Evolutionary conservation across 2,113 vertebrate species (phyloP), one percentile per base, ranked within the genome.

Genomic region (Cottus gobio): DNA sequence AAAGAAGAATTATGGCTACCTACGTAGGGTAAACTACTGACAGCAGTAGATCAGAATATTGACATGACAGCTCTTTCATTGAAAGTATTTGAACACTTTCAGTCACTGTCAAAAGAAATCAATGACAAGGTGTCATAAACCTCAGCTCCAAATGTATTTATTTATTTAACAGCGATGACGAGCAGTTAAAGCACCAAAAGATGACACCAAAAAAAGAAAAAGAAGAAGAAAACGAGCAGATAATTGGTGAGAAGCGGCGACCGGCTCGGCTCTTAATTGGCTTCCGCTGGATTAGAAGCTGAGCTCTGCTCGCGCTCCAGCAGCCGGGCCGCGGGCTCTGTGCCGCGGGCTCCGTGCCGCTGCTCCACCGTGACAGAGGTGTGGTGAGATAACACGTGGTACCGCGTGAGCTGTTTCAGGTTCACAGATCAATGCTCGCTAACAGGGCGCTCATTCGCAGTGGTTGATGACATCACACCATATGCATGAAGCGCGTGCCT

Each of bases 221-320:
- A 37, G 36, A 37, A 37, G 36, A 37, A 22, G 37, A 46, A 50
- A 69, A 70, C 48, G 70, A 48, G 56, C 44, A 22, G 66, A 46
- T 76, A 70, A 70, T 75, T 82, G 65, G 48, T 28, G 58, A 48
- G 65, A 34, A 57, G 66, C 58, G 63, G 79, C 3, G 48, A 75
- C 46, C 72, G 44, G 57, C 65, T 68, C 37, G 65, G 2, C 64
- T 75, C 44, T 48, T 70, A 82, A 82, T 70, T 70, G 72, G 64
- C 65, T 82, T 72, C 4, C 36, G 71, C 48, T 65, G 50, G 80
- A 76, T 77, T 76, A 77, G 52, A 66, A 24, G 18, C 56, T 70
- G 56, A 65, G 37, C 54, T 39, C 22, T 60, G 48, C 37, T 31
- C 16, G n/a, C 61, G 57, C 26, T 48, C n/a, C 60, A 46, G 20